Base-by-base conservation (phyloP, 2,888 invertebrate genomes). In the Nemotelus nigrinus region DNA sequence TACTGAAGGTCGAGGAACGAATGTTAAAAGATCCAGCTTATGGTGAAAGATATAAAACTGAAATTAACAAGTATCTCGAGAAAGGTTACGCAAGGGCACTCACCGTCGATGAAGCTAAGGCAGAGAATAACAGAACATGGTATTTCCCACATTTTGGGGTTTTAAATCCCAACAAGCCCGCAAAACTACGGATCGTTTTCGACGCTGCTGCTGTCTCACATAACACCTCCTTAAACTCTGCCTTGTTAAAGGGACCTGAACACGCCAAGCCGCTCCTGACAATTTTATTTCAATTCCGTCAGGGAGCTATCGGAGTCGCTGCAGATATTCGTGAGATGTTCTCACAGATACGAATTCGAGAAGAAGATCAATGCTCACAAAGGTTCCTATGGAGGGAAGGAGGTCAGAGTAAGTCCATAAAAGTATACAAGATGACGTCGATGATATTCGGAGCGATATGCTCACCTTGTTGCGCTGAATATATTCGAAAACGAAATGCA, bases 381-480 rank as follows among this genome's bases (percentile, higher is more conserved):
- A 5, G 53, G 8, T 53, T 53, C 8, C 53, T 53, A 8, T 53
- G 53, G 53, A 53, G 53, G 8, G 53, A 53, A 6, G 53, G 53
- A 5, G 8, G 8, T 53, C 5, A 53, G 6, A 44, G n/a, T n/a
- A n/a, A n/a, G n/a, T n/a, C n/a, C n/a, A n/a, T n/a, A n/a, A 6
- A 65, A 44, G 65, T 65, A 6, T 65, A 65, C 45, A 2, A n/a
- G 6, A 65, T 65, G 65, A 44, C 44, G 8, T 41, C 65, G 2
- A 65, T 65, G 44, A 65, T 44, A 3, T 65, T 65, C 8, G 65
- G 65, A 8, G 65, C 65, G 44, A 65, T 44, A 5, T 44, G 65
- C 44, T 65, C 65, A 4, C 65, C 65, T 44, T 65, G 65, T 7
- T 44, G 43, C 45, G 65, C 65, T n/a, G 44, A 65, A 44, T 65